A percentile compares a stretch with the other conserved stretches of the same genome.
Conservation (phyloP, 2,888 invertebrate species). For the Drosophila cyrtoloma region DNA sequence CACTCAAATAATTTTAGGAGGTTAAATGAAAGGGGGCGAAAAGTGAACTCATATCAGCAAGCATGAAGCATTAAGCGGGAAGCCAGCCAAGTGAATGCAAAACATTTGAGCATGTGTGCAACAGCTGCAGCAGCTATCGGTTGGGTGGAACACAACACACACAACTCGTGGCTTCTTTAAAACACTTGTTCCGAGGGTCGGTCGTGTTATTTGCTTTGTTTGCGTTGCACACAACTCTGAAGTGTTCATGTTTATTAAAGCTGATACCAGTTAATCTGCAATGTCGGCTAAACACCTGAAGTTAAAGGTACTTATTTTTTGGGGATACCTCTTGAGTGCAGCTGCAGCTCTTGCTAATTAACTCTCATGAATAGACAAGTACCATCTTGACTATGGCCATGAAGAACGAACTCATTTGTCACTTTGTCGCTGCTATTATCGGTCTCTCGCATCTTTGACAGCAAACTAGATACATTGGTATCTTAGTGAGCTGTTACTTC, state of each 20-base stretch:
- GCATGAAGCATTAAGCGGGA: slow-evolving; percentile 42
- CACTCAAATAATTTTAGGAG: slow-evolving; percentile 40
- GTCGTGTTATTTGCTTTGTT: slow-evolving; percentile 7
- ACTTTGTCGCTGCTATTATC: slow-evolving; percentile 35
- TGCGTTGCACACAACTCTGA: not conserved
- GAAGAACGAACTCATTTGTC: slow-evolving; percentile 36
- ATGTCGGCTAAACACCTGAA: too few relatives aligned
- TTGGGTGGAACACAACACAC: slow-evolving; percentile 12
- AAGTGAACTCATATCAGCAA: slow-evolving; percentile 27
- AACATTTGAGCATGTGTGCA: slow-evolving; percentile 64
- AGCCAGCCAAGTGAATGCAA: slow-evolving; percentile 51
- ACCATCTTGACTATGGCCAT: slow-evolving; percentile 25
- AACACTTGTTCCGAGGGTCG: slow-evolving; percentile 36
- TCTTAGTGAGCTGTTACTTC: slow-evolving; percentile 19
- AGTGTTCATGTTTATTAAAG: not conserved
- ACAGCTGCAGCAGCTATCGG: slow-evolving; percentile 62
- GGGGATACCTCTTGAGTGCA: not conserved
- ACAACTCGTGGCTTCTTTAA: slow-evolving; percentile 12
- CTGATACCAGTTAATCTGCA: not conserved
- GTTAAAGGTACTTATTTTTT: not conserved
- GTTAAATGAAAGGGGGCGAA: slow-evolving; percentile 19
- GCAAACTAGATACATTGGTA: slow-evolving; percentile 25
- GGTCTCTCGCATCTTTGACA: slow-evolving; percentile 22
- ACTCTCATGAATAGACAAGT: not conserved
- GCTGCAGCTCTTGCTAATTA: not conserved